Evolutionary conservation across 2,888 invertebrate genomes (phyloP).

Genomic region (Conomelus anceps): DNA sequence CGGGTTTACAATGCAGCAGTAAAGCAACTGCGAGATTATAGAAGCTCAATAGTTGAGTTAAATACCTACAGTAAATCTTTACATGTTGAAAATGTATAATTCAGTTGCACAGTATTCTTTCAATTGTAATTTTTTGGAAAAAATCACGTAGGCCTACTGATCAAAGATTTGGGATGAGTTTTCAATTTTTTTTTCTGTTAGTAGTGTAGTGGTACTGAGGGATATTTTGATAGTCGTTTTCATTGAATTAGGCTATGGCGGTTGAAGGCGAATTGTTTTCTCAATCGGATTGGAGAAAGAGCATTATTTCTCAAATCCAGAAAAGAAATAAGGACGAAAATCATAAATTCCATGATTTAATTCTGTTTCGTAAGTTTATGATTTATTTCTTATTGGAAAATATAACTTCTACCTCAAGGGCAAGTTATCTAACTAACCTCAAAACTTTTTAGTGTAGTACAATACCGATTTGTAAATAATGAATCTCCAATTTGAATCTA

Average conservation of each 20-base stretch:
- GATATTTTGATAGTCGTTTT: background rate
- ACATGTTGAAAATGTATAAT: no score
- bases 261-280: constrained; percentile 16
- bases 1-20: no score
- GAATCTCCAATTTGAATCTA: no score
- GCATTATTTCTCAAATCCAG: constrained; percentile 61
- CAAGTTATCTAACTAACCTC: constrained; percentile 6
- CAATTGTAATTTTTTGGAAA: no score
- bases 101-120: no score
- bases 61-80: no score
- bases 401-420: constrained; percentile 5
- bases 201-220: background rate
- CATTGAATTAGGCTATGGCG: constrained; percentile 14
- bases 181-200: background rate
- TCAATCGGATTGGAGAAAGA: constrained; percentile 56
- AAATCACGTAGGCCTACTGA: no score
- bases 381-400: constrained; percentile 23
- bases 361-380: constrained; percentile 66
- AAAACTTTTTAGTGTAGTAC: background rate
- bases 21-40: no score
- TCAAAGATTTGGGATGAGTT: no score
- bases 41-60: no score
- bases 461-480: background rate
- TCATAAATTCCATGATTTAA: constrained; percentile 68
- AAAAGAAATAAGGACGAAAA: constrained; percentile 69